Conservation (phyloP, 2,113 vertebrate species). For the Pteronura brasiliensis region DNA sequence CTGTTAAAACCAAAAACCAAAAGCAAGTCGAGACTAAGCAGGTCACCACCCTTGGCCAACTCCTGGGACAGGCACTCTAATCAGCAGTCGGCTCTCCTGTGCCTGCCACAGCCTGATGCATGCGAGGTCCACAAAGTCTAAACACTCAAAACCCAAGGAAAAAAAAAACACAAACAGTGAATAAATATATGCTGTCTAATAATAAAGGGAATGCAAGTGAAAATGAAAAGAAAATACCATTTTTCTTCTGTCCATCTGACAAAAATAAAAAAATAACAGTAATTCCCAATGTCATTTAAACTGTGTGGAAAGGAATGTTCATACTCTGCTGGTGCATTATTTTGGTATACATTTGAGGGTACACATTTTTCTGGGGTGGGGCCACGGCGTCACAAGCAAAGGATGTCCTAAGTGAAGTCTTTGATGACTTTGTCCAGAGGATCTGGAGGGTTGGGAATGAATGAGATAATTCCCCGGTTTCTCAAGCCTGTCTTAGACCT, state of each 20-base stretch:
- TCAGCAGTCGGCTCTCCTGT: background rate
- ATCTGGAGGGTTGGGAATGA: background rate
- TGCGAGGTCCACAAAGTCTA: background rate
- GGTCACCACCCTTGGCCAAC: background rate
- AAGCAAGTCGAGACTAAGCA: background rate
- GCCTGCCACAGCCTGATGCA: rapidly evolving
- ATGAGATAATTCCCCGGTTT: background rate
- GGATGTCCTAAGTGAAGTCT: background rate
- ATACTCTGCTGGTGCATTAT: rapidly evolving
- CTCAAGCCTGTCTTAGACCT: background rate
- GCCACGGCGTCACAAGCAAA: background rate
- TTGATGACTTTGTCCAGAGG: background rate
- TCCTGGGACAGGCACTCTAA: background rate
- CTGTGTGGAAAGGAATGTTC: background rate
- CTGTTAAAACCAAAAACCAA: background rate
- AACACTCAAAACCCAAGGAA: background rate
- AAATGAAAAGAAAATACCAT: background rate
- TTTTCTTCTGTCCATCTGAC: background rate
- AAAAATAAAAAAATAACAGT: background rate
- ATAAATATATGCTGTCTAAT: background rate
- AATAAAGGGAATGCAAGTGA: background rate
- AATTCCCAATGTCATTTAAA: background rate
- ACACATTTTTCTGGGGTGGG: background rate
- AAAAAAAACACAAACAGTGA: background rate
- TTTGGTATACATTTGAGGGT: background rate